Conservation (phyloP, 2,113 vertebrate species). For the Pelvicachromis taeniatus region DNA sequence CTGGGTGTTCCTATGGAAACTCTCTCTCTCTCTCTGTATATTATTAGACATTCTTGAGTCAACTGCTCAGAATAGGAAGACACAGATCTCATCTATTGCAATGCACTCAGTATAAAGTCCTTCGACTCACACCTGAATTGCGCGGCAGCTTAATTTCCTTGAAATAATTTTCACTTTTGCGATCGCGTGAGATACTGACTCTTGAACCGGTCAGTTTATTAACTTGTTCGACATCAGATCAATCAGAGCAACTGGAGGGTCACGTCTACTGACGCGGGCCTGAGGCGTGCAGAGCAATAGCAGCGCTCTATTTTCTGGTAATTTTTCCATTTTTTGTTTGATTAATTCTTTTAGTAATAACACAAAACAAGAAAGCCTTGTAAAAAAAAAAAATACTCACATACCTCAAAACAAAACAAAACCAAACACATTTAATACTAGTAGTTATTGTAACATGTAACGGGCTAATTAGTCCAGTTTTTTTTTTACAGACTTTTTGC, state of each 20-base stretch:
- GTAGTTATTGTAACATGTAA: not conserved
- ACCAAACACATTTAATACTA: not conserved
- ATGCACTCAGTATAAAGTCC: slow-evolving; percentile 24
- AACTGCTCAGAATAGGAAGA: slow-evolving; percentile 59
- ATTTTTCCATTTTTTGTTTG: not conserved
- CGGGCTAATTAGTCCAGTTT: not conserved
- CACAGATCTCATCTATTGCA: slow-evolving; percentile 41
- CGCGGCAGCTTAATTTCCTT: not conserved
- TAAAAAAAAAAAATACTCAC: not conserved
- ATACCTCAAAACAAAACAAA: not conserved
- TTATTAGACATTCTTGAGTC: slow-evolving; percentile 66
- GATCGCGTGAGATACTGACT: not conserved
- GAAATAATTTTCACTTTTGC: not conserved
- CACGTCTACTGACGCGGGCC: not conserved
- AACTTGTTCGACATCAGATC: slow-evolving; percentile 18
- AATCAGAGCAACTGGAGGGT: slow-evolving; percentile 3
- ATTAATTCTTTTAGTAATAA: not conserved
- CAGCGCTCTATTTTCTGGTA: not conserved
- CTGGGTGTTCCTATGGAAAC: slow-evolving; percentile 75
- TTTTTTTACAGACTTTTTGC: not conserved
- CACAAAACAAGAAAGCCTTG: not conserved
- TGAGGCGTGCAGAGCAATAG: not conserved
- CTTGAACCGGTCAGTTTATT: slow-evolving; percentile 5
- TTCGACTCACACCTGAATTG: not conserved
- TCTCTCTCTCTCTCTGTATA: slow-evolving; percentile 58